Evolutionary conservation across 2,797 vertebrate species (phyloP).

Genomic region (Podarcis siculus): DNA sequence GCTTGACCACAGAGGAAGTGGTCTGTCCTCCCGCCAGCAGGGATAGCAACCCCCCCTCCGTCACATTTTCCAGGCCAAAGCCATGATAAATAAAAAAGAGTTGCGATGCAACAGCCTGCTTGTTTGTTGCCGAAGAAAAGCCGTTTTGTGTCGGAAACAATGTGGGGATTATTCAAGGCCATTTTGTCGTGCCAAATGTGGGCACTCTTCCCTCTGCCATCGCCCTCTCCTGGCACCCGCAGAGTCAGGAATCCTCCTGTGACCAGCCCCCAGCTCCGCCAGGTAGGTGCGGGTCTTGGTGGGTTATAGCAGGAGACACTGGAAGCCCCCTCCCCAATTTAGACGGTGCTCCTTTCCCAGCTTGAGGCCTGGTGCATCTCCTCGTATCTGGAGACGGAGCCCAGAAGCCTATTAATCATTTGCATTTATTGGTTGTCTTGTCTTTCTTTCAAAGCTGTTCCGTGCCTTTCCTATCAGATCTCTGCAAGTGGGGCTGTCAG

Average conservation of each 20-base stretch:
- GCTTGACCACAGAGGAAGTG: neutral
- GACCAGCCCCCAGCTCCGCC: neutral
- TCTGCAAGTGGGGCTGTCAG: too few species aligned
- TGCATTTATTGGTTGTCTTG: neutral
- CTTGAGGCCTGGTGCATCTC: neutral
- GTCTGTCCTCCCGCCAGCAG: neutral
- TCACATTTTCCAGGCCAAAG: slow-evolving; percentile 18
- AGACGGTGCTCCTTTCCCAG: too few species aligned
- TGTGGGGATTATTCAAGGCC: slow-evolving; percentile 13
- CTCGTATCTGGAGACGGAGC: neutral
- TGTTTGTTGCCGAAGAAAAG: slow-evolving; percentile 19
- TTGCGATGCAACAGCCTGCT: neutral
- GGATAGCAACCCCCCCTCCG: neutral
- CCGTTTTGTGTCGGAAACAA: neutral
- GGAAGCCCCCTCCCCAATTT: neutral
- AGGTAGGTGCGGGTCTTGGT: neutral
- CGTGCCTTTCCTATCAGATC: too few species aligned
- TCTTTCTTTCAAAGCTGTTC: too few species aligned
- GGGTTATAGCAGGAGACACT: neutral
- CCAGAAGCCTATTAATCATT: neutral
- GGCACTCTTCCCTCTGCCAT: too few species aligned
- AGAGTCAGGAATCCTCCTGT: neutral
- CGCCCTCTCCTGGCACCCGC: too few species aligned
- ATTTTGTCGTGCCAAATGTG: neutral
- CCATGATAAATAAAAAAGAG: neutral